Base-by-base conservation (phyloP, 2,797 vertebrate genomes). In the Ctenosaura bakeri region DNA sequence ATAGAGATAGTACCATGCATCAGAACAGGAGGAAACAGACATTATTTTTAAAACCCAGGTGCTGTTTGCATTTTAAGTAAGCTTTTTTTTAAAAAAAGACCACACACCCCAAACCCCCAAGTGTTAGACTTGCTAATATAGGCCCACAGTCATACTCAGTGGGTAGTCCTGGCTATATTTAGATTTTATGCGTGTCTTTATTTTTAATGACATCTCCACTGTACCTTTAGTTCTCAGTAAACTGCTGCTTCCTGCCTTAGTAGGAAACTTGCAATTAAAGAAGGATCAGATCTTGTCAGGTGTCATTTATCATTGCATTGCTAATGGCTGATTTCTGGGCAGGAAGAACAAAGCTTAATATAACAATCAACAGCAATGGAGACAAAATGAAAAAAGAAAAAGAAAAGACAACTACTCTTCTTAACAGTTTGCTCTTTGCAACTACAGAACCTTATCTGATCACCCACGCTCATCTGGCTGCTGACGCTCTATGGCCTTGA, bases 391-490 rank as follows among this genome's bases (percentile, higher is more conserved):
- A 42, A 95, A 76, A 76, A 10, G 24, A 77, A 29, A 62, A 29
- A 10, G 96, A 96, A 92, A 96, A 94, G 96, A 92, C 94, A 95
- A 96, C 66, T 93, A 89, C 96, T 97, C 95, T 95, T 96, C 79
- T 97, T 98, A 97, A 97, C 97, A 96, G 97, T 97, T 97, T 97
- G 97, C 97, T 98, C 97, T 98, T 98, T 97, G 95, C 95, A 96
- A 91, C 93, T 95, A 56, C 90, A 96, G 96, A 97, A 94, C 95
- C 96, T 97, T 97, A 97, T 97, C 96, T 97, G 96, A 96, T 97
- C 98, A 97, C 98, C 98, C 97, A 98, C 98, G 95, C 97, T 98
- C 98, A 98, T 98, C 98, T 98, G 98, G 97, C 97, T 97, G 97
- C 97, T 97, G 96, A 98, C 97, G 98, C 98, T 97, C 97, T 95